Evolutionary conservation across 2,888 invertebrate genomes (phyloP), one percentile per base, ranked within the genome.

Genomic region (Dryomyza anilis): DNA sequence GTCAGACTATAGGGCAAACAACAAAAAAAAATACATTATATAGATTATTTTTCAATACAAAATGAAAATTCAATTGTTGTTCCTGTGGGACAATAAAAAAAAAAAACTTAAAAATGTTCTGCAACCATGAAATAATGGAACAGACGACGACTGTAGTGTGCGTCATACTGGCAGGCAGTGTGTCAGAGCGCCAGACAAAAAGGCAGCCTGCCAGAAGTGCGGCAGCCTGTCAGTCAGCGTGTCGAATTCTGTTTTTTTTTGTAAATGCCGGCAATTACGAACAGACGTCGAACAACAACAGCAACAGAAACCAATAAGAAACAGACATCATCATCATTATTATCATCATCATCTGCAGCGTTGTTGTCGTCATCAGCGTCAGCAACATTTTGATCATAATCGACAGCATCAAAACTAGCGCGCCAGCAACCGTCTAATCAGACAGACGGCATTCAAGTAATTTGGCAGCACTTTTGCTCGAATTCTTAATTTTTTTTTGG

Each of bases 401-500:
- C 23, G 23, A 2, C 21, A 14, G 48, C 48, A 50, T 23, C 27
- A 50, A 50, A 23, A 23, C 25, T 4, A 21, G 2, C 2, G 46
- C 21, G 12, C 21, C 59, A 46, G 30, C 59, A 56, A 14, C 56
- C 39, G 39, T 23, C 36, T 21, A 14, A 7, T 14, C 56, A 21
- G 23, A 21, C n/a, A n/a, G n/a, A n/a, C n/a, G n/a, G 43, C 23
- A 21, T 25, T 5, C 43, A 56, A 39, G 39, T 56, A 56, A 56
- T 56, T 56, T 56, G 56, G 56, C 56, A 43, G 56, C 56, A 43
- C 43, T 56, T 56, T 50, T 50, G 39, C 3, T 33, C 33, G 39
- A 39, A 7, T 39, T 39, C 14, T 39, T 39, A n/a, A 14, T 39
- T 2, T 7, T 39, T 7, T 7, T 39, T 3, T n/a, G 3, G 39